Conservation (phyloP, 1,140 invertebrate genomes). For the Bombus cullumanus region DNA sequence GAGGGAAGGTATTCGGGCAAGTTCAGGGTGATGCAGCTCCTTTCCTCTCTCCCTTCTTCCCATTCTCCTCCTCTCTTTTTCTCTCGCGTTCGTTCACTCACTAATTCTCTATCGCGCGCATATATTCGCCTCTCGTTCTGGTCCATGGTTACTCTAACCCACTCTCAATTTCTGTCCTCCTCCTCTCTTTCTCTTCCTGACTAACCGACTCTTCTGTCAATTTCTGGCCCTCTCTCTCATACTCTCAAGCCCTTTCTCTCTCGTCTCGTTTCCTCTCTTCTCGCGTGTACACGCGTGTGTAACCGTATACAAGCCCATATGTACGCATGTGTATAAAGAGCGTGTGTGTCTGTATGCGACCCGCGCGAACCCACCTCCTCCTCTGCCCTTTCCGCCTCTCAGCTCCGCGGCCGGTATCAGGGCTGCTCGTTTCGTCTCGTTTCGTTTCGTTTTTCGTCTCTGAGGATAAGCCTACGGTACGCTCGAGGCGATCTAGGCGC, state of each 20-base stretch:
- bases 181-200: slow-evolving; percentile 22
- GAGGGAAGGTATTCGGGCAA: slow-evolving; percentile 75
- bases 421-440: slow-evolving; percentile 24
- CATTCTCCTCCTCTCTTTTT: slow-evolving; percentile 13
- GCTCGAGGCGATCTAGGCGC: slow-evolving; percentile 76
- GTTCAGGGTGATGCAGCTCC: slow-evolving; percentile 74
- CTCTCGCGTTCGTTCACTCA: background rate
- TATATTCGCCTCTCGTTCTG: slow-evolving; percentile 10
- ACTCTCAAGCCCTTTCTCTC: background rate
- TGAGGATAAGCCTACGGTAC: slow-evolving; percentile 63
- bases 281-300: background rate
- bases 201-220: slow-evolving; percentile 55
- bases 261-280: slow-evolving; percentile 26
- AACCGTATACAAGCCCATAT: background rate
- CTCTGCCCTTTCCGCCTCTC: background rate
- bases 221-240: slow-evolving; percentile 14
- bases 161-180: slow-evolving; percentile 46
- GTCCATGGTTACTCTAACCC: slow-evolving; percentile 17
- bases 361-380: slow-evolving; percentile 40
- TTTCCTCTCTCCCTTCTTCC: slow-evolving; percentile 38
- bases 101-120: slow-evolving; percentile 35
- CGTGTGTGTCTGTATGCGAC: background rate
- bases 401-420: slow-evolving; percentile 12
- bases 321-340: too few species aligned
- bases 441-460: slow-evolving; percentile 65